Evolutionary conservation across 2,888 invertebrate genomes (phyloP), one percentile per base, ranked within the genome.

Genomic region (Scaptomyza cyrtandrae): DNA sequence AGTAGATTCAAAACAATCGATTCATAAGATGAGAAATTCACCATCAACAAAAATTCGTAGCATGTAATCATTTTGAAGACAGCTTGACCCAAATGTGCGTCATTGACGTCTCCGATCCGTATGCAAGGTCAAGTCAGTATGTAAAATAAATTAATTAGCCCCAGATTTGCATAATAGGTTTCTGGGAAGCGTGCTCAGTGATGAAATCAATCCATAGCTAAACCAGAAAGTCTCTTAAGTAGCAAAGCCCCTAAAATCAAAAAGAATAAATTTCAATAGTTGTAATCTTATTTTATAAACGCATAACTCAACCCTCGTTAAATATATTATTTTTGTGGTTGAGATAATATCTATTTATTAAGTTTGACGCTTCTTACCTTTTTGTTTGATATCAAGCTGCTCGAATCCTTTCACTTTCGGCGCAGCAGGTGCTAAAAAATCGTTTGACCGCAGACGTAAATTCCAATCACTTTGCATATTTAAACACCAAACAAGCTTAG

Each of bases 371-470:
- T 24, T 24, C 24, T 24, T 24, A 24, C 46, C 43, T 27, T 10
- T 24, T 14, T 24, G 7, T 27, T 14, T 66, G 44, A 24, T 44
- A 39, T 19, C 10, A 31, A 45, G 41, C 55, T 24, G 24, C 19
- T 39, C 13, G 46, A 59, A 64, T 81, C 81, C 81, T 81, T 82
- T 82, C 85, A 82, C 82, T 82, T 82, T 82, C 73, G 44, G 11
- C 7, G 14, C 9, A 16, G 14, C 16, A 71, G 46, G 44, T 64
- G 57, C 39, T 67, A 68, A 67, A 39, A 39, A 75, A 50, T 16
- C 56, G 24, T 43, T 54, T 35, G 31, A 31, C 35, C 24, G 44
- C n/a, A 19, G 14, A 35, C 35, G 46, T 52, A 44, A 53, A 49
- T 52, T 43, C 35, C 6, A 31, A 44, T 46, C 52, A 37, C 49